Conservation (phyloP, 2,888 invertebrate species). For the Myathropa florea region DNA sequence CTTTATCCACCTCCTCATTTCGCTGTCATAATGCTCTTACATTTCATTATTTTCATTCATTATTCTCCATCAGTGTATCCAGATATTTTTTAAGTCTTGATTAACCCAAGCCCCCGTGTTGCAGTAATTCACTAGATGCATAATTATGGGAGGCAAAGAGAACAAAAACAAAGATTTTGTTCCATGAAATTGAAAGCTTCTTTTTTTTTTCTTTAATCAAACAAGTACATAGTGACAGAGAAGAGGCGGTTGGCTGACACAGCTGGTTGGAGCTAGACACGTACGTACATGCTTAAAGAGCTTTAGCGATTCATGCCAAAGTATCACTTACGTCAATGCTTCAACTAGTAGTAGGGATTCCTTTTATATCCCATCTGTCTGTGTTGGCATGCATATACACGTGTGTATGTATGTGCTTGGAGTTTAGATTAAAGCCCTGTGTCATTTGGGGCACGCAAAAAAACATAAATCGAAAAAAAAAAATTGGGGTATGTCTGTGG, state of each 20-base stretch:
- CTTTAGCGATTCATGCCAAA: constrained; percentile 25
- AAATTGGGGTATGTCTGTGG: background rate
- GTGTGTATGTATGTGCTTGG: background rate
- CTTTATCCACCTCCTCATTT: background rate
- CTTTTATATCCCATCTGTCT: background rate
- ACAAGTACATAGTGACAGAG: background rate
- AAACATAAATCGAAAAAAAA: background rate
- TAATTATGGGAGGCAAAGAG: background rate
- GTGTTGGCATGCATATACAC: background rate
- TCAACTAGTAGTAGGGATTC: background rate
- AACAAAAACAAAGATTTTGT: background rate
- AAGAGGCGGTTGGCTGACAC: background rate
- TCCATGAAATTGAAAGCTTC: background rate
- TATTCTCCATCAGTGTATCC: constrained; percentile 30
- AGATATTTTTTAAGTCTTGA: background rate
- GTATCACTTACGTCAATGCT: constrained; percentile 29
- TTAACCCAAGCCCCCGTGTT: background rate
- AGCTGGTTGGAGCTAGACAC: background rate
- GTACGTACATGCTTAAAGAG: background rate
- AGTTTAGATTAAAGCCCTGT: background rate
- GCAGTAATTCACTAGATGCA: background rate
- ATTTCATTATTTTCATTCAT: constrained; percentile 53
- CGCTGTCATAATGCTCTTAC: constrained; percentile 35
- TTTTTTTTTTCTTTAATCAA: too few relatives aligned
- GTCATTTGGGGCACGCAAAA: background rate